Evolutionary conservation across 2,888 invertebrate genomes (phyloP), one percentile per base, ranked within the genome.

Genomic region (Deilephila porcellus): DNA sequence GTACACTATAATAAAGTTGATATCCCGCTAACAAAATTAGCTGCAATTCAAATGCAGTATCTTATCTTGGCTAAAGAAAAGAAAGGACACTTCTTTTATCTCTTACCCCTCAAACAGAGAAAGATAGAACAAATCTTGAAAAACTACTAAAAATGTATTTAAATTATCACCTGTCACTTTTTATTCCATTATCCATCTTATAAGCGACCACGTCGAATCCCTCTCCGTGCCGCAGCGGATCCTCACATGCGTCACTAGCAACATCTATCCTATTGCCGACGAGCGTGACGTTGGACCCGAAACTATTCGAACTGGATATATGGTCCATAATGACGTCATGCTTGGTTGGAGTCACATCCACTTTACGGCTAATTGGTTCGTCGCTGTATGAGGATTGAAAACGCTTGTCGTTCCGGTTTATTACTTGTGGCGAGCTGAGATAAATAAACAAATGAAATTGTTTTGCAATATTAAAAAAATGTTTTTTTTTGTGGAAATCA

Each of bases 251-350:
- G 72, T 92, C 90, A 56, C 90, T 89, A 19, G 91, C 94, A 67
- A 98, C 96, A 83, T 98, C 97, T 76, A 99, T 97, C 83, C 98
- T 95, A 90, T 99, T 99, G 34, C 98, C 98, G 53, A 98, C 96
- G 6, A 98, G 93, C 4, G 97, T 96, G 4, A 97, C 96, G 85
- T 97, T 98, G 74, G 97, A 97, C 0, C 98, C 98, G 88, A 98
- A 97, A 82, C 97, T 97, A 74, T 96, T 96, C 0, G 96, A 95
- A 32, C 92, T 93, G 2, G 92, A 88, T 37, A 92, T 85, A 73
- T 93, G 92, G 73, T 92, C 92, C 80, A 83, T 82, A 25, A 84
- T 73, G 3, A 83, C 76, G 7, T 92, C 91, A 0, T 86, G 78
- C 74, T 85, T 89, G 1, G 85, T 72, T 0, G 87, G 81, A 6